These are phyloP conservation scores for Bradypodion ventrale DNA, from an alignment of 2,797 vertebrate species.

Conservation along the genomic window DNA sequence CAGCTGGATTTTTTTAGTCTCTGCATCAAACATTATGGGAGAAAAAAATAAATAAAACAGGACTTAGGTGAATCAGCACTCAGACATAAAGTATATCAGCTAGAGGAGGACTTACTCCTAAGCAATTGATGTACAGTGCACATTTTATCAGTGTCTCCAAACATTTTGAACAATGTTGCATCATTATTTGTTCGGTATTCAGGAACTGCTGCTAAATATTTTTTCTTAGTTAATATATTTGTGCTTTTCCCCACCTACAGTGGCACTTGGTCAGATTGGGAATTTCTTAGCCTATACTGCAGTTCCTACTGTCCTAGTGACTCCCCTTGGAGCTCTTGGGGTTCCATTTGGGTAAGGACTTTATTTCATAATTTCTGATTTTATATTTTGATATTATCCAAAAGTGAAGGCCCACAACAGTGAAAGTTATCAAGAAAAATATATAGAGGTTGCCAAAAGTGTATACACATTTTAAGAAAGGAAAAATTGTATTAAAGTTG, in stretches of 20 bases:
- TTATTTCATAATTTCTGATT: constrained; percentile 50
- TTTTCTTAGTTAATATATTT: constrained; percentile 35
- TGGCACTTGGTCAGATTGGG: constrained; percentile 93
- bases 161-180: neutral
- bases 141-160: neutral
- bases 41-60: neutral
- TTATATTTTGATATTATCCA: neutral
- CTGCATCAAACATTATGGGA: neutral
- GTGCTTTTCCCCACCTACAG: constrained; percentile 72
- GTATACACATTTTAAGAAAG: too few species aligned
- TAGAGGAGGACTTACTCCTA: neutral
- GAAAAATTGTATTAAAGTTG: too few species aligned
- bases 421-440: neutral
- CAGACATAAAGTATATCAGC: too few species aligned
- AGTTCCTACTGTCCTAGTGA: constrained; percentile 93
- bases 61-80: neutral
- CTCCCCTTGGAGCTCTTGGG: constrained; percentile 94
- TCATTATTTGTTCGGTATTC: neutral
- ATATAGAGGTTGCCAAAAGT: too few species aligned
- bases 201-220: neutral
- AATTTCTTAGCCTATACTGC: constrained; percentile 95
- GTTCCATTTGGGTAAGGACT: constrained; percentile 93
- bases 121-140: neutral
- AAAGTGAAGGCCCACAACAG: neutral
- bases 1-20: neutral